These are phyloP conservation scores for Amphimallon solstitiale DNA, from an alignment of 2,888 invertebrate species.

Conservation along the genomic window DNA sequence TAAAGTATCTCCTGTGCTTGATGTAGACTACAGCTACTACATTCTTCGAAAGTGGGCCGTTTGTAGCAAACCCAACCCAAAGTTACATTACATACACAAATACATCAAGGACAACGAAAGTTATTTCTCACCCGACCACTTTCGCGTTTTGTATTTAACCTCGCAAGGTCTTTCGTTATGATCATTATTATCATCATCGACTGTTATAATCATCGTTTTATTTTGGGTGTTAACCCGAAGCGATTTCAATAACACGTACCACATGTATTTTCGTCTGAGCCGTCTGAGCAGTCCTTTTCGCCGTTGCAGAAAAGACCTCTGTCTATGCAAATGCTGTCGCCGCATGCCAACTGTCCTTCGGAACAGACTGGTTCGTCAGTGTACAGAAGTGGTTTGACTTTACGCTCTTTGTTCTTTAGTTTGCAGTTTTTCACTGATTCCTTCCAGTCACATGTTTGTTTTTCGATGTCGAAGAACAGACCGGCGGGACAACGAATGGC, in stretches of 20 bases:
- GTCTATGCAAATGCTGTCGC: slow-evolving; percentile 87
- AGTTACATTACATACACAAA: slow-evolving; percentile 30
- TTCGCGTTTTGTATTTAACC: slow-evolving; percentile 55
- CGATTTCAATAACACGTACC: slow-evolving; percentile 70
- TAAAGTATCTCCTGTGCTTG: not conserved
- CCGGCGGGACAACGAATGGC: slow-evolving; percentile 93
- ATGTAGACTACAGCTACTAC: slow-evolving; percentile 37
- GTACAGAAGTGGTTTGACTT: slow-evolving; percentile 85
- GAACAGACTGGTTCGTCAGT: slow-evolving; percentile 92
- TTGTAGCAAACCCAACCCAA: slow-evolving; percentile 42
- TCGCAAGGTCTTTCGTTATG: slow-evolving; percentile 51
- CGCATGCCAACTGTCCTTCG: slow-evolving; percentile 88
- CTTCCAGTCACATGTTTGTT: slow-evolving; percentile 96
- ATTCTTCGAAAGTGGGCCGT: slow-evolving; percentile 55
- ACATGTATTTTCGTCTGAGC: slow-evolving; percentile 90
- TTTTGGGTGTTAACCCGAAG: not conserved
- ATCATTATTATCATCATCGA: not conserved
- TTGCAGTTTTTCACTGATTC: slow-evolving; percentile 94
- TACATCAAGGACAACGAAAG: slow-evolving; percentile 59
- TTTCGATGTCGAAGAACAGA: slow-evolving; percentile 92
- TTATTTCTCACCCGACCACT: slow-evolving; percentile 56
- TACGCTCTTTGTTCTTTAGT: slow-evolving; percentile 87
- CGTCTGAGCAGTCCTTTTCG: slow-evolving; percentile 87
- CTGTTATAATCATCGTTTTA: not conserved
- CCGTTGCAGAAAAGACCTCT: slow-evolving; percentile 93